Conservation (phyloP, 2,113 vertebrate genomes). For the Tetraodon nigroviridis region DNA sequence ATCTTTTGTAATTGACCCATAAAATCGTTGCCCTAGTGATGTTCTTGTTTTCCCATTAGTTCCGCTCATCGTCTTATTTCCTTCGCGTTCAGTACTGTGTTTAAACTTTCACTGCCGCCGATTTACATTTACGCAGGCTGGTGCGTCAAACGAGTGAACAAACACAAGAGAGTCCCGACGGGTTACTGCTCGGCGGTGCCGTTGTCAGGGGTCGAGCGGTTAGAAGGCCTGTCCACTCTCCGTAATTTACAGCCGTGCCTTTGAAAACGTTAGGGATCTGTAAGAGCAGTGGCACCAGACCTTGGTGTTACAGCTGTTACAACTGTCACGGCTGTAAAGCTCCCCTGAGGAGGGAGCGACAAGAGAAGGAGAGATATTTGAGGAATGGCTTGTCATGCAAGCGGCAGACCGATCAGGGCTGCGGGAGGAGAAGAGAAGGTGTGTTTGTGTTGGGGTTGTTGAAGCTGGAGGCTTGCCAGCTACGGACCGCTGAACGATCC, state of each 20-base stretch:
- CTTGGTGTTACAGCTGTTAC: conserved; percentile 69
- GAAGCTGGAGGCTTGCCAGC: conserved; percentile 19
- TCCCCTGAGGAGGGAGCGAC: conserved; percentile 51
- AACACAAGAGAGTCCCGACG: conserved; percentile 49
- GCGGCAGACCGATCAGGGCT: conserved; percentile 20
- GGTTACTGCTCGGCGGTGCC: conserved; percentile 33
- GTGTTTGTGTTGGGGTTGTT: neutral
- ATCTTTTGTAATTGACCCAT: neutral
- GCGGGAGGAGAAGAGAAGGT: conserved; percentile 9
- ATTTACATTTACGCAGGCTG: conserved; percentile 36
- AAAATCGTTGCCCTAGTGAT: conserved; percentile 6
- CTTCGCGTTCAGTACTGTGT: conserved; percentile 32
- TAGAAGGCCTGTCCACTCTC: conserved; percentile 45
- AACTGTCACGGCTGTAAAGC: conserved; percentile 69
- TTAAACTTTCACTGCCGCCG: conserved; percentile 39
- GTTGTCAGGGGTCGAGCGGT: conserved; percentile 45
- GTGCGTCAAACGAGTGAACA: conserved; percentile 24
- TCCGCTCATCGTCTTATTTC: conserved; percentile 12
- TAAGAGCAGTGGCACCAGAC: conserved; percentile 50
- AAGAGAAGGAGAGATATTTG: conserved; percentile 26
- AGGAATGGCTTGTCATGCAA: conserved; percentile 47
- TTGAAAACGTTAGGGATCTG: conserved; percentile 58
- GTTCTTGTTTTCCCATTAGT: conserved; percentile 13
- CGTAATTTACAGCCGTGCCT: conserved; percentile 59
- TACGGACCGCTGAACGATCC: conserved; percentile 20